Conservation (phyloP, 2,888 invertebrate species). For the Philereme vetulata region DNA sequence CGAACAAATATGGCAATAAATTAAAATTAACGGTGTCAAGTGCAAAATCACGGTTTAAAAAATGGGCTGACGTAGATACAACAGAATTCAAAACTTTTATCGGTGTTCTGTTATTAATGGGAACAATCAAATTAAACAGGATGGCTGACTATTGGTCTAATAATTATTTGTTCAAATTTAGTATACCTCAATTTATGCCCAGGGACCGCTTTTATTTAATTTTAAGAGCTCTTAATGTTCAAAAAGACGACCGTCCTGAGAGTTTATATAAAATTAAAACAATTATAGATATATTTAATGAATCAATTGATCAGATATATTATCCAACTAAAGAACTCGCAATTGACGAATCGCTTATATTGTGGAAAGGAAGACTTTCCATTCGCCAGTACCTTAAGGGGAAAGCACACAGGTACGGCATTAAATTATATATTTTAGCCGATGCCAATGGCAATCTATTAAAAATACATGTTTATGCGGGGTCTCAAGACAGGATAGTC, state of each 20-base stretch:
- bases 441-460: slow-evolving; percentile 38
- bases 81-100: slow-evolving; percentile 30
- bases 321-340: slow-evolving; percentile 25
- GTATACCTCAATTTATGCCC: slow-evolving; percentile 25
- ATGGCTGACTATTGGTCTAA: slow-evolving; percentile 34
- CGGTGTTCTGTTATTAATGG: slow-evolving; percentile 29
- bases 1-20: slow-evolving; percentile 31
- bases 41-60: slow-evolving; percentile 6
- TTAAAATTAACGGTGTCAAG: slow-evolving; percentile 18
- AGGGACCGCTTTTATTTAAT: slow-evolving; percentile 27
- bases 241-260: slow-evolving; percentile 9
- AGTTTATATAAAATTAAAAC: slow-evolving; percentile 32
- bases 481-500: neutral
- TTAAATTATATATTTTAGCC: slow-evolving; percentile 41
- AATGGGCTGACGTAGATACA: slow-evolving; percentile 24
- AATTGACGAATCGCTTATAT: slow-evolving; percentile 30
- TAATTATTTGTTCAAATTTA: slow-evolving; percentile 27
- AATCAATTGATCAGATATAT: slow-evolving; percentile 39
- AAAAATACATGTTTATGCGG: slow-evolving; percentile 42
- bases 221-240: slow-evolving; percentile 22
- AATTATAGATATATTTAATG: slow-evolving; percentile 37
- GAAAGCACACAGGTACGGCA: slow-evolving; percentile 43
- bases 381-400: slow-evolving; percentile 43
- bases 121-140: slow-evolving; percentile 30
- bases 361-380: slow-evolving; percentile 41